Percentiles rank a stretch among this genome's conserved stretches.
phyloP scores from a whole-genome alignment of 2,113 vertebrate species.

The Takifugu flavidus region DNA sequence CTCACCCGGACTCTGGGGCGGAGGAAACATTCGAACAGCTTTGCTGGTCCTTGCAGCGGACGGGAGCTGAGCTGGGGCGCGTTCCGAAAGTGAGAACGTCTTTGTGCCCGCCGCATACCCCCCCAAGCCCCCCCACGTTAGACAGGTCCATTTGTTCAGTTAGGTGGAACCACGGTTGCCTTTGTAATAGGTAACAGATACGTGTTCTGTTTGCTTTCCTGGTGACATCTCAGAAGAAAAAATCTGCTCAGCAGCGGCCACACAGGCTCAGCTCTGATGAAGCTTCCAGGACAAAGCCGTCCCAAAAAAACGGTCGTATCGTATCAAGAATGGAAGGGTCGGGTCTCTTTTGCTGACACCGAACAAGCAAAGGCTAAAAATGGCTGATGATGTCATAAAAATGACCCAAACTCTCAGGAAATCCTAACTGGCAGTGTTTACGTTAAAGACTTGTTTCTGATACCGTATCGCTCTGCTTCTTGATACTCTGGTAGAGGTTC shows the following conservation, averaged over 20 bases:
- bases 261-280: conserved; percentile 24
- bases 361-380: no score
- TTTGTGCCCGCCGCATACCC: conserved; percentile 35
- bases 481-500: conserved; percentile 29
- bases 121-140: conserved; percentile 8
- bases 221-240: conserved; percentile 23
- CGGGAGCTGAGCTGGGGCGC: conserved; percentile 42
- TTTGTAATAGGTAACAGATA: conserved; percentile 67
- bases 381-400: no score
- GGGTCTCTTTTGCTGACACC: no score
- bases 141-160: conserved; percentile 76
- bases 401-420: conserved; percentile 55
- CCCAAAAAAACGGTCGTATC: not conserved
- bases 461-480: conserved; percentile 56
- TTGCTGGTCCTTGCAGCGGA: conserved; percentile 62
- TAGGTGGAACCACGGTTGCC: conserved; percentile 59
- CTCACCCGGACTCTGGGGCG: conserved; percentile 61
- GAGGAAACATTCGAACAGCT: conserved; percentile 72
- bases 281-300: conserved; percentile 6
- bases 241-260: conserved; percentile 38
- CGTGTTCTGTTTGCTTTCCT: conserved; percentile 60
- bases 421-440: conserved; percentile 64
- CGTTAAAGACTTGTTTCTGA: conserved; percentile 62
- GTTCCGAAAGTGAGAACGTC: conserved; percentile 57
- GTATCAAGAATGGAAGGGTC: no score